Base-by-base conservation (phyloP, 2,113 vertebrate genomes). In the Cyanoramphus novaezelandiae region DNA sequence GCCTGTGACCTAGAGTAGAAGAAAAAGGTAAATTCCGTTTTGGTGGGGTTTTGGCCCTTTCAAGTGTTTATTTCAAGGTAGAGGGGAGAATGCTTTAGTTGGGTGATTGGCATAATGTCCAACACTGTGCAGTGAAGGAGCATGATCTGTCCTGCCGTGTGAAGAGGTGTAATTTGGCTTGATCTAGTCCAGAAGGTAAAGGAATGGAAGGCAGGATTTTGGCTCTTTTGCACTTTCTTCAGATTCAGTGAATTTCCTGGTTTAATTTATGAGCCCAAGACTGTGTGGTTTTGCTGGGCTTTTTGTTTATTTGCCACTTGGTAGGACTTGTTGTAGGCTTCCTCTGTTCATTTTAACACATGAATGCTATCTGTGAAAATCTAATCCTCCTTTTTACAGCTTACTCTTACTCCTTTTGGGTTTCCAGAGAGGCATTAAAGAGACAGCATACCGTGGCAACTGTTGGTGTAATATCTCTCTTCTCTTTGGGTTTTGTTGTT, bases 111-210 rank as follows among this genome's bases (percentile, higher is more conserved):
- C 3, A 0, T 28, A 46, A 24, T 35, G n/a, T 81, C 37, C 71
- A 63, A 8, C 5, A 1, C 41, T 11, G 5, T 37, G 29, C 23
- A 20, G 13, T 59, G 41, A 19, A 68, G 31, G 47, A 63, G 9
- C 0, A 0, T 29, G 44, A 25, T 14, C 19, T 79, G 43, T 20
- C 27, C 44, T 27, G 17, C 1, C 1, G 25, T 29, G 6, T 47
- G 82, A 79, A 64, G 27, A 47, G 69, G 37, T 9, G 10, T 62
- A 41, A 28, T 70, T 86, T 13, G 8, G 16, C 43, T 81, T 71
- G 55, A 39, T 28, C 6, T 31, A 9, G 11, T 29, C 27, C 15
- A 50, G 50, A 82, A 93, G 14, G 43, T 52, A 29, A 59, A 70
- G 27, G 41, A 21, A 29, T 13, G 11, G 27, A 68, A 67, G 84